Percentiles rank a stretch among this genome's conserved stretches.
These are phyloP conservation scores for Pseudotriccus pelzelni DNA, from an alignment of 2,797 vertebrate species.

Conservation along the genomic window DNA sequence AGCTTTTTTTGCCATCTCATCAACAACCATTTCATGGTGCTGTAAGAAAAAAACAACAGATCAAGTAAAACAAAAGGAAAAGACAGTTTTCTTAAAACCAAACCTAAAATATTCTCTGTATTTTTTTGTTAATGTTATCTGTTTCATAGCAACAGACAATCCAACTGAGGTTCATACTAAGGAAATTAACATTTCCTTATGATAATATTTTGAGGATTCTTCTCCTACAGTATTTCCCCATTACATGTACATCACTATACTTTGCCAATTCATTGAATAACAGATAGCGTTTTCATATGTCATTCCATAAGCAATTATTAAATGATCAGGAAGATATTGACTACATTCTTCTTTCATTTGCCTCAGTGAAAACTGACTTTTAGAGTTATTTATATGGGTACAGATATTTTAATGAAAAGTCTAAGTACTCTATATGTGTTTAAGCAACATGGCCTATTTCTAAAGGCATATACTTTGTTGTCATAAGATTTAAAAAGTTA, in stretches of 20 bases:
- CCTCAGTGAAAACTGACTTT: background rate
- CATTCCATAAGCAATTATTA: conserved; percentile 6
- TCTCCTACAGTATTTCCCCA: background rate
- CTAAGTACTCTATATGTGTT: background rate
- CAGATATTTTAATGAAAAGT: background rate
- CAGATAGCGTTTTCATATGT: background rate
- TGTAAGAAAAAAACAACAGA: background rate
- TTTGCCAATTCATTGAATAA: background rate
- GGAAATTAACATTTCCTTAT: background rate
- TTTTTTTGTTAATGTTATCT: background rate
- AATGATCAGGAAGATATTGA: background rate
- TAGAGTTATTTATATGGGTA: background rate
- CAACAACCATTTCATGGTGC: background rate
- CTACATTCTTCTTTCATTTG: conserved; percentile 14
- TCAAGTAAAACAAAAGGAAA: background rate
- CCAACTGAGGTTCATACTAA: background rate
- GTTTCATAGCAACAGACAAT: background rate
- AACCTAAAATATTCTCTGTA: background rate
- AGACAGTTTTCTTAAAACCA: background rate
- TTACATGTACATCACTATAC: background rate
- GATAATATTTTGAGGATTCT: background rate
- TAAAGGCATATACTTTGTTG: background rate
- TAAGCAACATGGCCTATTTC: conserved; percentile 5
- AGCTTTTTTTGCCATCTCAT: background rate
- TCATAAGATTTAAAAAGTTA: background rate